A percentile compares a stretch with the other conserved stretches of the same genome.
These are phyloP conservation scores for Planococcus citri DNA, from an alignment of 1,140 invertebrate genomes.

Conservation along the genomic window DNA sequence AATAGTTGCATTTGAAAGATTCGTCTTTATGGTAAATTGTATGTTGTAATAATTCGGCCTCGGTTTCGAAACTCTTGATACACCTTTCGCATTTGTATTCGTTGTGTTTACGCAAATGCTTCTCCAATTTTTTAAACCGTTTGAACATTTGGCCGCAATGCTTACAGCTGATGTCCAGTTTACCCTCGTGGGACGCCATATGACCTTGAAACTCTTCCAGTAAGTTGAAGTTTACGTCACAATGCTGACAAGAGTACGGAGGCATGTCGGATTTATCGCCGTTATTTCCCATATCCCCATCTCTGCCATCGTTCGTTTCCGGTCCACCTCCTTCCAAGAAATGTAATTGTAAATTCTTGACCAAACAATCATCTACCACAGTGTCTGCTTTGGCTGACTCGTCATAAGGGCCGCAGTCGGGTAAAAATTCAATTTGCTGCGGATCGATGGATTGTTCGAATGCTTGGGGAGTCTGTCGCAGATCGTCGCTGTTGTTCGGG, in stretches of 20 bases:
- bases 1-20: slow-evolving; percentile 22
- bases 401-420: neutral
- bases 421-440: no score
- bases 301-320: neutral
- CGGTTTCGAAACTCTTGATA: slow-evolving; percentile 27
- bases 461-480: no score
- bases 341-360: neutral
- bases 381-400: neutral
- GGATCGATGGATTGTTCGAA: no score
- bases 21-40: slow-evolving; percentile 27
- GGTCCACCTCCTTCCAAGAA: neutral
- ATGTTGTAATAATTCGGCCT: slow-evolving; percentile 27
- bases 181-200: slow-evolving; percentile 46
- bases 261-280: neutral
- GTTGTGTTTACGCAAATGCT: slow-evolving; percentile 36
- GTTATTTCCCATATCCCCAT: neutral
- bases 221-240: neutral
- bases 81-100: slow-evolving; percentile 28
- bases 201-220: slow-evolving; percentile 37
- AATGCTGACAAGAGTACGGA: neutral
- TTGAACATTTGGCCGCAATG: slow-evolving; percentile 47
- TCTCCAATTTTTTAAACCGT: slow-evolving; percentile 44
- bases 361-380: neutral
- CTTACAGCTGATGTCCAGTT: slow-evolving; percentile 48
- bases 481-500: neutral